phyloP scores from a whole-genome alignment of 2,888 invertebrate species.

The Drosophila pseudotalamancana region DNA sequence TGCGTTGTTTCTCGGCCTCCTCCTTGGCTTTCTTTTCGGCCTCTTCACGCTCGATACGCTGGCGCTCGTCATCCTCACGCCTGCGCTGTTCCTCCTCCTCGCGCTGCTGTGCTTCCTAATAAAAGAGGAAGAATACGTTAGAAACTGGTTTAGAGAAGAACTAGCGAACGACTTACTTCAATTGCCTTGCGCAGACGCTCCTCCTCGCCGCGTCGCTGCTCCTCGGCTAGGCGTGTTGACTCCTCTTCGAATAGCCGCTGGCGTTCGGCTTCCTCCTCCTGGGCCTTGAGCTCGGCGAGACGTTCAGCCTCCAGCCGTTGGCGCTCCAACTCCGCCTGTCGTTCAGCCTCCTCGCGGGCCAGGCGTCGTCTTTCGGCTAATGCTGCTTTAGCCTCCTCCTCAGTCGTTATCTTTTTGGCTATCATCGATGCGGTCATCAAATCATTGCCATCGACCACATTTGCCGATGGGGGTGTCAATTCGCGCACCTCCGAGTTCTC shows the following conservation, averaged over 20 bases:
- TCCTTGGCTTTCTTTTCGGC: slow-evolving; percentile 92
- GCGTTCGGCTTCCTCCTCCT: slow-evolving; percentile 92
- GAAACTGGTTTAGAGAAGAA: background rate
- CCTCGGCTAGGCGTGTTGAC: slow-evolving; percentile 90
- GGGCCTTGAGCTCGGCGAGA: slow-evolving; percentile 89
- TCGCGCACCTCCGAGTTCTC: slow-evolving; percentile 81
- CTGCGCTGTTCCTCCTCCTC: slow-evolving; percentile 91
- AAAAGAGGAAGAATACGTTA: background rate
- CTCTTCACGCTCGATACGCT: slow-evolving; percentile 89
- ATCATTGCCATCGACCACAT: slow-evolving; percentile 61
- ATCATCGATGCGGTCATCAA: slow-evolving; percentile 87
- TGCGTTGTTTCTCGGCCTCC: slow-evolving; percentile 92
- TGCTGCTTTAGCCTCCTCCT: slow-evolving; percentile 97
- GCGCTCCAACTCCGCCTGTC: slow-evolving; percentile 94
- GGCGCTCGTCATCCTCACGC: slow-evolving; percentile 88
- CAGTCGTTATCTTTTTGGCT: slow-evolving; percentile 91
- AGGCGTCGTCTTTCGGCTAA: slow-evolving; percentile 94
- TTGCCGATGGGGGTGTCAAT: slow-evolving; percentile 64
- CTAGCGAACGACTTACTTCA: slow-evolving; percentile 85
- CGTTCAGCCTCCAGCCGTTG: slow-evolving; percentile 89
- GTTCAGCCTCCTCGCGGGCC: slow-evolving; percentile 95
- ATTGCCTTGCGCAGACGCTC: slow-evolving; percentile 93
- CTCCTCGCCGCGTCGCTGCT: slow-evolving; percentile 93
- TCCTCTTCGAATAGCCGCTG: slow-evolving; percentile 93
- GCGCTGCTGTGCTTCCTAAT: slow-evolving; percentile 89